These are phyloP conservation scores for Agonum fuliginosum DNA, from an alignment of 2,888 invertebrate species.

Conservation along the genomic window DNA sequence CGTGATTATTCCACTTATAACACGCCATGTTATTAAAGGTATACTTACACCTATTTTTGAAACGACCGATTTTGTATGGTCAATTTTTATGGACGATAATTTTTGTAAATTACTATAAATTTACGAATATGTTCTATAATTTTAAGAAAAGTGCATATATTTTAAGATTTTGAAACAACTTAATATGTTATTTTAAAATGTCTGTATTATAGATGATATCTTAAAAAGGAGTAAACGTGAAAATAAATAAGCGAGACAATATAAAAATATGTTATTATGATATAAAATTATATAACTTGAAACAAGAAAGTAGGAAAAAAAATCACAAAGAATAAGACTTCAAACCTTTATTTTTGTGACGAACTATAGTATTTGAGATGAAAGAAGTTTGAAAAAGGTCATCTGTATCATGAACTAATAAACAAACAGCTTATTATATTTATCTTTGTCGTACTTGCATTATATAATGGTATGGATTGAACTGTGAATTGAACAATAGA, in stretches of 20 bases:
- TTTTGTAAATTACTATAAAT: constrained; percentile 3
- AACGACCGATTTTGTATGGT: background rate
- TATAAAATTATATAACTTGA: too few relatives aligned
- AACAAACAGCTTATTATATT: too few relatives aligned
- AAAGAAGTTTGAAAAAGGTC: too few relatives aligned
- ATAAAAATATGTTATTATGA: background rate
- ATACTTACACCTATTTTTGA: constrained; percentile 7
- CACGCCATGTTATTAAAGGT: background rate
- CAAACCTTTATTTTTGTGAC: too few relatives aligned
- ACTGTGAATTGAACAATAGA: too few relatives aligned
- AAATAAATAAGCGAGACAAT: background rate
- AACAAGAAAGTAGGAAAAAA: too few relatives aligned
- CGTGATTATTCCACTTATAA: constrained; percentile 14
- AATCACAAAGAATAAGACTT: too few relatives aligned
- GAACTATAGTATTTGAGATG: too few relatives aligned
- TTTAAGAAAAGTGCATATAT: background rate
- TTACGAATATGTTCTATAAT: background rate
- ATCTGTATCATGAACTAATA: too few relatives aligned
- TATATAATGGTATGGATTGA: too few relatives aligned
- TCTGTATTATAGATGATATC: background rate
- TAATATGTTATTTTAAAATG: background rate
- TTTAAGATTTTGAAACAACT: background rate
- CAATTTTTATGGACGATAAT: constrained; percentile 1
- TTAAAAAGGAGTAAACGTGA: background rate
- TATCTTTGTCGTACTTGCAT: too few relatives aligned